Conservation (phyloP, 2,888 invertebrate genomes). For the Cheilosia soror region DNA sequence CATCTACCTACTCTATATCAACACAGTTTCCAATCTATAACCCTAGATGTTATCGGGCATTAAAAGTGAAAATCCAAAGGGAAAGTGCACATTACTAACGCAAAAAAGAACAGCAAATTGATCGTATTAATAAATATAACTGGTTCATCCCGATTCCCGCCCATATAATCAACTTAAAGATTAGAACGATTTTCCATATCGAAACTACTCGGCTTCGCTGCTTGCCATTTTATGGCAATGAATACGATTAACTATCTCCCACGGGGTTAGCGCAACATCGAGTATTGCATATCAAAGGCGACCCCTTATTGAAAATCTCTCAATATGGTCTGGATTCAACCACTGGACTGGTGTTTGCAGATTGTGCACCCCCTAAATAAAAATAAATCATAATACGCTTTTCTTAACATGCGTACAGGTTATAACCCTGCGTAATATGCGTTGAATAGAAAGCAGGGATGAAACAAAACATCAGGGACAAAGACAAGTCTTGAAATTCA, state of each 20-base stretch:
- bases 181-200: slow-evolving; percentile 78
- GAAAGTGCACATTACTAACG: slow-evolving; percentile 78
- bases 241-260: slow-evolving; percentile 76
- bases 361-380: slow-evolving; percentile 77
- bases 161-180: slow-evolving; percentile 83
- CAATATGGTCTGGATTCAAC: slow-evolving; percentile 75
- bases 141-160: slow-evolving; percentile 84
- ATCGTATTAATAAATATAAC: slow-evolving; percentile 84
- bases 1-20: slow-evolving; percentile 32
- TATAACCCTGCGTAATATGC: slow-evolving; percentile 83
- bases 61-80: slow-evolving; percentile 38
- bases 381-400: slow-evolving; percentile 83
- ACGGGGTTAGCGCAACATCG: slow-evolving; percentile 57
- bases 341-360: slow-evolving; percentile 76
- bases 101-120: slow-evolving; percentile 83
- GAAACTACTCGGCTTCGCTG: slow-evolving; percentile 70
- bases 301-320: slow-evolving; percentile 67
- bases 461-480: not conserved
- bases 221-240: slow-evolving; percentile 75
- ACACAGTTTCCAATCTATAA: slow-evolving; percentile 40
- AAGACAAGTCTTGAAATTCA: slow-evolving; percentile 62
- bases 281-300: slow-evolving; percentile 73
- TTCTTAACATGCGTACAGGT: slow-evolving; percentile 78
- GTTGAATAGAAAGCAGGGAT: slow-evolving; percentile 32
- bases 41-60: slow-evolving; percentile 57